A percentile compares a stretch with the other conserved stretches of the same genome.
These are phyloP conservation scores for Saiga tatarica DNA, from an alignment of 2,113 vertebrate species.

Conservation along the genomic window DNA sequence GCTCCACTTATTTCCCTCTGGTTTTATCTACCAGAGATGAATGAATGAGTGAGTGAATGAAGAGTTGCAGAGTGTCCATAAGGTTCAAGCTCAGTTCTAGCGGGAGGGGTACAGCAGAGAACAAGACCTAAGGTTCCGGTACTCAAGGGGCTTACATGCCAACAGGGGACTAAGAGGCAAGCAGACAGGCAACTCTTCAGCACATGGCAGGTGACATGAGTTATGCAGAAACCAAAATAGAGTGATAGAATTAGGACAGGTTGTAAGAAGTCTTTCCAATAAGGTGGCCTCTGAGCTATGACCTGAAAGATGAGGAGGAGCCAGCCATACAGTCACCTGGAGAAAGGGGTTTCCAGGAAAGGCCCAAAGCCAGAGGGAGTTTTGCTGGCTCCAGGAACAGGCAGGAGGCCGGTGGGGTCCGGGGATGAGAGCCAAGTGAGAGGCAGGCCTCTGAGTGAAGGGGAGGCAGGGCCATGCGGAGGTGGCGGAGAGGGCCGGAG, in stretches of 20 bases:
- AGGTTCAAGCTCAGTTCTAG: background rate
- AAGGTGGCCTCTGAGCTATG: background rate
- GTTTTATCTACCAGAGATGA: background rate
- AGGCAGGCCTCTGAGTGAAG: background rate
- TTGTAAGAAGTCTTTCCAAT: background rate
- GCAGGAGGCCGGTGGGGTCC: background rate
- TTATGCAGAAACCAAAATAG: background rate
- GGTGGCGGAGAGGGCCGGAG: background rate
- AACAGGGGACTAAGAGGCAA: background rate
- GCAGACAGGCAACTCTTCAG: background rate
- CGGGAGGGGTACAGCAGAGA: background rate
- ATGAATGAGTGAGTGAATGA: background rate
- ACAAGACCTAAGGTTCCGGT: background rate
- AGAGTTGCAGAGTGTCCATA: background rate
- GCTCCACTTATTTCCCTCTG: background rate
- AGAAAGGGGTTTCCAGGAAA: background rate
- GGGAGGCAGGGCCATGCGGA: background rate
- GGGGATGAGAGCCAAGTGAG: background rate
- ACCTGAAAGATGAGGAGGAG: background rate
- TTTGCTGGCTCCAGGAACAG: background rate
- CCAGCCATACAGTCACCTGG: background rate
- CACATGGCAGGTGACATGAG: background rate
- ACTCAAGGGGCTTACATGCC: background rate
- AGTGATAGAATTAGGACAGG: background rate
- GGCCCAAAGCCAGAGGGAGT: background rate